These are phyloP conservation scores for Riparia riparia DNA, from an alignment of 2,113 vertebrate species.

Conservation along the genomic window DNA sequence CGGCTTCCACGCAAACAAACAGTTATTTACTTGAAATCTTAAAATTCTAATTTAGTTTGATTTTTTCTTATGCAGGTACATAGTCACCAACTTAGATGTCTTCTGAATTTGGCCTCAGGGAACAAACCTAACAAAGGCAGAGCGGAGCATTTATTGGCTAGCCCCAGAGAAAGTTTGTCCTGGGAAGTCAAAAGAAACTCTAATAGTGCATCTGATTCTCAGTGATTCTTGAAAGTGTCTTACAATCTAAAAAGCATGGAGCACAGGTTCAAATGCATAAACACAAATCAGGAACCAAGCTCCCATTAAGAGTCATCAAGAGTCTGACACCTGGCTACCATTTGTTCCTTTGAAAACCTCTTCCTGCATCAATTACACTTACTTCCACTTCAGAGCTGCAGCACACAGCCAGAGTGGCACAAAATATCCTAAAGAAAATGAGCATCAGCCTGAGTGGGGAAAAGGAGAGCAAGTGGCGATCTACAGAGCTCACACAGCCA, in stretches of 20 bases:
- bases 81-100: neutral
- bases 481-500: neutral
- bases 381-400: neutral
- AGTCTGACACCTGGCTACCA: neutral
- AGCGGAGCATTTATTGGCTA: neutral
- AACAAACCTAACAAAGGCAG: neutral
- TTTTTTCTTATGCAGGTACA: neutral
- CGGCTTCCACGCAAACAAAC: neutral
- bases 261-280: neutral
- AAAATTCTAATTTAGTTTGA: neutral
- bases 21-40: neutral
- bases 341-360: slow-evolving; percentile 39
- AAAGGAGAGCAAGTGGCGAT: neutral
- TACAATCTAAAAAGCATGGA: neutral
- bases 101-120: neutral
- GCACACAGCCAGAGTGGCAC: neutral
- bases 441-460: neutral
- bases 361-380: slow-evolving; percentile 4
- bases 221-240: slow-evolving; percentile 10
- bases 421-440: slow-evolving; percentile 9
- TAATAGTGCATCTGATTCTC: neutral
- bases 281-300: neutral
- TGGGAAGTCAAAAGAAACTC: neutral
- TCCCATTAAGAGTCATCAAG: slow-evolving; percentile 13
- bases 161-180: neutral